Conservation (phyloP, 2,888 invertebrate species). For the Resseliella maxima region DNA sequence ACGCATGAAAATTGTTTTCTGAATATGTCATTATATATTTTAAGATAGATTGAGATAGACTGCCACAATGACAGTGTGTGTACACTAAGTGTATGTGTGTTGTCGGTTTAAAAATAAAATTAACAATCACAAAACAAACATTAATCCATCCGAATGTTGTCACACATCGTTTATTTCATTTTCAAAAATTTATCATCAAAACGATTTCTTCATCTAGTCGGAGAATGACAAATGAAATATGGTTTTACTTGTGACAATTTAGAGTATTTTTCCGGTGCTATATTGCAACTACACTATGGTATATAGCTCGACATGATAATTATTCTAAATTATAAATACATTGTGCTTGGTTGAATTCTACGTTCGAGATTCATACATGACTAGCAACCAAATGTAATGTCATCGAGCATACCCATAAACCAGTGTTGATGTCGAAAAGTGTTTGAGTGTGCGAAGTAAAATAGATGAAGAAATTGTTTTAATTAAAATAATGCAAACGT, state of each 20-base stretch:
- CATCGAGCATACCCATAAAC: not conserved
- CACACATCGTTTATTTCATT: conserved; percentile 19
- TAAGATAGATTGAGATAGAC: not conserved
- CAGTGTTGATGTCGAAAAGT: not conserved
- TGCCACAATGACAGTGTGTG: not conserved
- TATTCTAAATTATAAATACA: conserved; percentile 38
- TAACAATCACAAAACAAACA: conserved; percentile 8
- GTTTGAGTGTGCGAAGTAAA: not conserved
- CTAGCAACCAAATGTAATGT: not conserved
- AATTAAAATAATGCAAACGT: conserved; percentile 51
- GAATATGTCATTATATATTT: not conserved
- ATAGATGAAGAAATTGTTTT: conserved; percentile 47
- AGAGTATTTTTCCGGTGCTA: not conserved
- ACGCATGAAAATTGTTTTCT: not conserved
- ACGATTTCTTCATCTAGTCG: conserved; percentile 27
- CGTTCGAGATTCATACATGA: conserved; percentile 17
- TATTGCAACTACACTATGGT: not conserved
- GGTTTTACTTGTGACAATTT: not conserved
- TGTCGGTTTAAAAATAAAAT: not conserved
- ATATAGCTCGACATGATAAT: not conserved
- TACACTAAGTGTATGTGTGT: not conserved
- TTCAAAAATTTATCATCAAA: not conserved
- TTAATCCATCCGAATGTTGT: conserved; percentile 14
- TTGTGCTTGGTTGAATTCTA: conserved; percentile 26
- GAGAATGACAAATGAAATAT: conserved; percentile 41